phyloP scores from a whole-genome alignment of 2,888 invertebrate genomes.

The Dermolepida albohirtum region DNA sequence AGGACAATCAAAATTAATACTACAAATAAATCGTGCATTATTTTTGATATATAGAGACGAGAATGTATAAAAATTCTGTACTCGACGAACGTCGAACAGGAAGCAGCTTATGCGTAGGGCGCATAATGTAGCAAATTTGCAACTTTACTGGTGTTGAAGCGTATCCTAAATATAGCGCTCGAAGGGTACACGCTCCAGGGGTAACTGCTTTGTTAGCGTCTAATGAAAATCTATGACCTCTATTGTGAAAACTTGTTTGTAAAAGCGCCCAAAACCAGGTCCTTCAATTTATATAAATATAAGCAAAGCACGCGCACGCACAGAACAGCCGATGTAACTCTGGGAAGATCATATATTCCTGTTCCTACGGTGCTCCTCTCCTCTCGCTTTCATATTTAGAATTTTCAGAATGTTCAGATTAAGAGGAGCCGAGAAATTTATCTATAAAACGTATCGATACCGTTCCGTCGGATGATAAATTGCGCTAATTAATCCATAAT shows the following conservation, averaged over 20 bases:
- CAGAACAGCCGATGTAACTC: conserved; percentile 9
- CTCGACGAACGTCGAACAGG: conserved; percentile 2
- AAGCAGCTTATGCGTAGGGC: conserved; percentile 6
- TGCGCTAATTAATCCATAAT: too few species aligned
- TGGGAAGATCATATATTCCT: conserved; percentile 16
- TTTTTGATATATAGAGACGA: not conserved
- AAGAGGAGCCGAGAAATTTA: too few species aligned
- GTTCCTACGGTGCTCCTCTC: conserved; percentile 3
- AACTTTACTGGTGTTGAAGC: conserved; percentile 28
- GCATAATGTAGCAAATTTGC: conserved; percentile 25
- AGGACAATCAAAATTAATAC: too few species aligned
- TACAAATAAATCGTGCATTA: not conserved
- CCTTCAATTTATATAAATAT: conserved; percentile 32
- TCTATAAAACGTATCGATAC: too few species aligned
- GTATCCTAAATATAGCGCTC: conserved; percentile 30
- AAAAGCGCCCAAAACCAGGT: conserved; percentile 37
- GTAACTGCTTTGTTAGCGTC: conserved; percentile 46
- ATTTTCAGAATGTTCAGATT: too few species aligned
- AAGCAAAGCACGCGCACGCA: conserved; percentile 26
- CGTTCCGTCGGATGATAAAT: too few species aligned
- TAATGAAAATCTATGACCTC: conserved; percentile 49
- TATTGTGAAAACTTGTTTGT: conserved; percentile 48
- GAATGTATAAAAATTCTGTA: conserved; percentile 11
- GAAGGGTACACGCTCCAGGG: conserved; percentile 42
- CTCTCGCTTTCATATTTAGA: not conserved